These are phyloP conservation scores for Euplagia quadripunctaria DNA, from an alignment of 2,888 invertebrate species.

Conservation along the genomic window DNA sequence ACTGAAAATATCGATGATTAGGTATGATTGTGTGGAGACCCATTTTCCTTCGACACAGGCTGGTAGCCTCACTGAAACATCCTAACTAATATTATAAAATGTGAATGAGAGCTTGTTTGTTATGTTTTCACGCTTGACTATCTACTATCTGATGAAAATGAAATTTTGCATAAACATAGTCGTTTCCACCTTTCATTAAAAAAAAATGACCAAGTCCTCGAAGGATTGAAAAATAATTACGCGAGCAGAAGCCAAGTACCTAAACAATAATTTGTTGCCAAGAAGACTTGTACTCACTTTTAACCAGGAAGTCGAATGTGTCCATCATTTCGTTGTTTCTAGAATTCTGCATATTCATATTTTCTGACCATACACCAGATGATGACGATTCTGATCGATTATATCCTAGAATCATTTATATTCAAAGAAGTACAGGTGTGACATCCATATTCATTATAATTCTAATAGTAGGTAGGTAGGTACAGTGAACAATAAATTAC, in stretches of 20 bases:
- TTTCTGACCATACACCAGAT: slow-evolving; percentile 61
- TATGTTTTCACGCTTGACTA: too few relatives aligned
- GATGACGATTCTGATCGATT: slow-evolving; percentile 43
- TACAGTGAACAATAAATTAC: slow-evolving; percentile 42
- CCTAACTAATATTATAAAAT: too few relatives aligned
- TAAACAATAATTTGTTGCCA: background rate
- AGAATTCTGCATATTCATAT: slow-evolving; percentile 45
- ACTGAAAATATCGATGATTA: too few relatives aligned
- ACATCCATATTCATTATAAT: background rate
- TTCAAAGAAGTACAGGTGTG: background rate
- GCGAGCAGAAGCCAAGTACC: background rate
- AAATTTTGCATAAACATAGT: too few relatives aligned
- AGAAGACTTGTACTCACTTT: slow-evolving; percentile 59
- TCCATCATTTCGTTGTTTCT: slow-evolving; percentile 71
- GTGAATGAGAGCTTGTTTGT: too few relatives aligned
- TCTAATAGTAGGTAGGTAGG: background rate
- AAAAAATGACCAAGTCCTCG: too few relatives aligned
- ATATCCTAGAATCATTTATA: slow-evolving; percentile 35
- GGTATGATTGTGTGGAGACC: too few relatives aligned
- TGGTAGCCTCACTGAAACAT: too few relatives aligned
- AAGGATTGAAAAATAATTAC: background rate
- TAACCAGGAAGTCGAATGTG: slow-evolving; percentile 79
- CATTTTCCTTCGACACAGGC: too few relatives aligned
- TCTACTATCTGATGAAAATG: too few relatives aligned
- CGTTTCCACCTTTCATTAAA: too few relatives aligned